Percentiles rank a stretch among this genome's conserved stretches.
Conservation (phyloP, 2,113 vertebrate species). For the Phaetusa simplex region DNA sequence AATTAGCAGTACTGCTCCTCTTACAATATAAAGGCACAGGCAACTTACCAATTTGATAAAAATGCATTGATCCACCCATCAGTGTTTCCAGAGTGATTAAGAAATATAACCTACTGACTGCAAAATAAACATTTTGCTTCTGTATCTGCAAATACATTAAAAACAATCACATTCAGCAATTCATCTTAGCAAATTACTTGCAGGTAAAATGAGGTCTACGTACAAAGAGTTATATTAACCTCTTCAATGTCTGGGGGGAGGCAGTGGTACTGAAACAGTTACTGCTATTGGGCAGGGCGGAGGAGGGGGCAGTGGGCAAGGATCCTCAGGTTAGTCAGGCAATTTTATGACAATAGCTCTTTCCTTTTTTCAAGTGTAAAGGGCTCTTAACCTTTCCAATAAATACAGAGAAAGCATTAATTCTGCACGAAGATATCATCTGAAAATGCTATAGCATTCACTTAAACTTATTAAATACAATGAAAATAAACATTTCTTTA, state of each 20-base stretch:
- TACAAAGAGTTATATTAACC: background rate
- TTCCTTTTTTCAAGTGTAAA: background rate
- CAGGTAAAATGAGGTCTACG: background rate
- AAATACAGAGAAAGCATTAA: background rate
- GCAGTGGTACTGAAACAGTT: background rate
- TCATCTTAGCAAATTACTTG: background rate
- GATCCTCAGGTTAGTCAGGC: background rate
- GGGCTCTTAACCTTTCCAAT: background rate
- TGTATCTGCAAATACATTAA: background rate
- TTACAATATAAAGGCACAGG: background rate
- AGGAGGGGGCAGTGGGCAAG: background rate
- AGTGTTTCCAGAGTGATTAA: background rate
- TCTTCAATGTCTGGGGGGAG: background rate
- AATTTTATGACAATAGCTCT: background rate
- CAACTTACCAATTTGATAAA: constrained; percentile 40
- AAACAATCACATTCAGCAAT: background rate
- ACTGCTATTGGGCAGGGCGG: rapidly evolving
- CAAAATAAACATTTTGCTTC: background rate
- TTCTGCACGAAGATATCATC: background rate
- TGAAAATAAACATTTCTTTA: background rate
- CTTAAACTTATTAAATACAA: background rate
- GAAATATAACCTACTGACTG: background rate
- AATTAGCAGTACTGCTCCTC: background rate
- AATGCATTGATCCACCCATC: background rate
- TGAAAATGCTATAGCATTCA: background rate